Percentiles rank a stretch among this genome's conserved stretches.
Evolutionary conservation across 35 echinoderm and acorn worm species (phyloP).

Genomic region (Lytechinus variegatus): DNA sequence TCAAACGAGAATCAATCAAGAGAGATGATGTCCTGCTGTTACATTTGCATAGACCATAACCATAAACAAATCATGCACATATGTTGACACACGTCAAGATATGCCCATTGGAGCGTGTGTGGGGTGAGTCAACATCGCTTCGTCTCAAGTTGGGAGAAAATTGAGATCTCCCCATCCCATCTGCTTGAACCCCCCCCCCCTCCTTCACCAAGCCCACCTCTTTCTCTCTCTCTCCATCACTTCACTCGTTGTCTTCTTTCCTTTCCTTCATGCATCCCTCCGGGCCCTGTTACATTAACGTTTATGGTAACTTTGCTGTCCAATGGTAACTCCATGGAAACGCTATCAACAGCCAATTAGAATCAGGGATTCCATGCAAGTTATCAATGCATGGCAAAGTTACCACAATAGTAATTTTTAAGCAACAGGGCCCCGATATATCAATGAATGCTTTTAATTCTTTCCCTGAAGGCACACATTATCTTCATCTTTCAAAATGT

Average conservation of each 20-base stretch:
- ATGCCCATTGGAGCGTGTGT: not conserved
- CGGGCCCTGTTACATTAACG: too few species aligned
- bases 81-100: constrained; percentile 37
- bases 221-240: not conserved
- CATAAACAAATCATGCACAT: constrained; percentile 35
- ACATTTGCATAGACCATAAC: not conserved
- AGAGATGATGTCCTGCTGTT: not conserved
- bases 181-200: not conserved
- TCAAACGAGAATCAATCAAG: not conserved
- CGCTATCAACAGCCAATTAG: too few species aligned
- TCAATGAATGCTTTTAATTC: too few species aligned
- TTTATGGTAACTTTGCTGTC: too few species aligned
- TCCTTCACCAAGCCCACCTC: not conserved
- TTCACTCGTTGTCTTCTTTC: not conserved
- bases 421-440: too few species aligned
- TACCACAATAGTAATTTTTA: too few species aligned
- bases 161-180: not conserved
- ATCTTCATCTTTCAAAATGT: too few species aligned
- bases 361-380: too few species aligned
- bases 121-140: not conserved
- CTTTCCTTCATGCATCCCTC: too few species aligned
- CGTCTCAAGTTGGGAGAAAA: not conserved
- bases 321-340: too few species aligned
- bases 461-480: too few species aligned
- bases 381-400: too few species aligned